Percentiles rank a stretch among this genome's conserved stretches.
These are phyloP conservation scores for Zaprionus ornatus DNA, from an alignment of 1,140 invertebrate species.

Conservation along the genomic window DNA sequence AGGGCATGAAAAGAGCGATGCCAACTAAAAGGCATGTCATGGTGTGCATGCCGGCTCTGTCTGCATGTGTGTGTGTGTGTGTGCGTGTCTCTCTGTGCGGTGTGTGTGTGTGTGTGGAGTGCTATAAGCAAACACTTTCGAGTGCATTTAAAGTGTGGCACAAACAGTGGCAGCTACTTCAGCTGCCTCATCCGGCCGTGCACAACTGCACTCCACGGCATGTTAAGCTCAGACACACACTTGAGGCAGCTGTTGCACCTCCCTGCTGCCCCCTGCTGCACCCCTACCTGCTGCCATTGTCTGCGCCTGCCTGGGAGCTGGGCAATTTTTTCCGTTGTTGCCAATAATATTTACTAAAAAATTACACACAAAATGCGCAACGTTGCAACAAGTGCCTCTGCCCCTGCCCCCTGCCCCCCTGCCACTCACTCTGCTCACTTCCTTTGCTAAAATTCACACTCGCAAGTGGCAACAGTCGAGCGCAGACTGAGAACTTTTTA, in stretches of 20 bases:
- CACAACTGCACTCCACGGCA: conserved; percentile 29
- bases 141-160: conserved; percentile 80
- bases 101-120: conserved; percentile 37
- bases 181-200: conserved; percentile 34
- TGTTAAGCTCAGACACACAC: conserved; percentile 75
- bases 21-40: conserved; percentile 54
- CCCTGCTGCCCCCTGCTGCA: not conserved
- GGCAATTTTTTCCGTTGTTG: conserved; percentile 27
- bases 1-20: conserved; percentile 36
- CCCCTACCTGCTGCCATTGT: conserved; percentile 52
- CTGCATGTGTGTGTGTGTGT: conserved; percentile 23
- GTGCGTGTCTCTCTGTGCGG: conserved; percentile 34
- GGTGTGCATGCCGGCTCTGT: not conserved
- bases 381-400: conserved; percentile 53
- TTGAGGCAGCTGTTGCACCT: conserved; percentile 33
- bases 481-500: conserved; percentile 6
- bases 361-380: conserved; percentile 64
- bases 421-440: conserved; percentile 43
- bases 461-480: conserved; percentile 35
- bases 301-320: conserved; percentile 39
- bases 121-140: conserved; percentile 75
- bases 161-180: conserved; percentile 73
- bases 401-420: not conserved
- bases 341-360: conserved; percentile 76
- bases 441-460: conserved; percentile 55